Evolutionary conservation across 1,140 invertebrate genomes (phyloP).

Genomic region (Neotoxoptera formosana): DNA sequence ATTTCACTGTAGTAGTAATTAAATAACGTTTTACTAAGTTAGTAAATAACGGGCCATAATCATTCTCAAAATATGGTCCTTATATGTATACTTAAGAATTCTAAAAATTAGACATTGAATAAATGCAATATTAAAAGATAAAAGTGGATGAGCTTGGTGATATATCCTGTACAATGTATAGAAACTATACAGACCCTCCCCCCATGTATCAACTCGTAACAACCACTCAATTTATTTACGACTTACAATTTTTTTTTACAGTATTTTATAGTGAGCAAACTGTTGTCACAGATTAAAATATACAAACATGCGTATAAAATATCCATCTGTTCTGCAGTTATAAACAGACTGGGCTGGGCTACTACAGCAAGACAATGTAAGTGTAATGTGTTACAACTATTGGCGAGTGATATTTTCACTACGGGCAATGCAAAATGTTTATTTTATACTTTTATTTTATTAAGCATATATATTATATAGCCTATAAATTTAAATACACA

Average conservation of each 20-base stretch:
- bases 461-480: neutral
- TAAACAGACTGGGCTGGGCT: neutral
- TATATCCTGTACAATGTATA: neutral
- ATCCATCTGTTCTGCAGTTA: neutral
- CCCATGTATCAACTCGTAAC: neutral
- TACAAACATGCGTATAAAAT: neutral
- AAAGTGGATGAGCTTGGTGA: neutral
- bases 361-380: neutral
- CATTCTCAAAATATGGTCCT: too few species aligned
- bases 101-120: neutral
- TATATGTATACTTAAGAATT: too few species aligned
- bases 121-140: neutral
- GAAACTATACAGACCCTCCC: neutral
- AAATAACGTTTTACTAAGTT: too few species aligned
- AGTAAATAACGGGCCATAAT: too few species aligned
- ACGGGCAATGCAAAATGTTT: neutral
- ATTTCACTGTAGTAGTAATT: too few species aligned
- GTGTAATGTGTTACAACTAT: neutral
- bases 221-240: constrained; percentile 1
- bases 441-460: neutral
- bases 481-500: neutral
- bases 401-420: neutral
- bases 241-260: neutral
- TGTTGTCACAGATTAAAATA: neutral
- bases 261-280: neutral